A percentile compares a stretch with the other conserved stretches of the same genome.
phyloP scores from a whole-genome alignment of 2,888 invertebrate genomes.

The Tuta absoluta region DNA sequence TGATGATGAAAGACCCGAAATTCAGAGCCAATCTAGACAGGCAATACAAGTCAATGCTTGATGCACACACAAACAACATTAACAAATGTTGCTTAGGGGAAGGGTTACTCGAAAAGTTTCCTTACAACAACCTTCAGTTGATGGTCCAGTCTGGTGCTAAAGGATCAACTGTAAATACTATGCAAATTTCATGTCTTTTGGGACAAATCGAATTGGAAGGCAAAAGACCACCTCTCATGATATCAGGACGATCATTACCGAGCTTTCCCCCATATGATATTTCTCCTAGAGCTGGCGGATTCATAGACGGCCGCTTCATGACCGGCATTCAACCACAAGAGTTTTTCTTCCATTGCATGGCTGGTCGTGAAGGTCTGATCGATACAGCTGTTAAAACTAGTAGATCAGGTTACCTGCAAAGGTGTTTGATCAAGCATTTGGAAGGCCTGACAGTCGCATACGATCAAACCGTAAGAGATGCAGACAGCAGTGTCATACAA shows the following conservation, averaged over 20 bases:
- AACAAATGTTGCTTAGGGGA: conserved; percentile 91
- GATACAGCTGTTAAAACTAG: conserved; percentile 99
- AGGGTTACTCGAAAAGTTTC: conserved; percentile 93
- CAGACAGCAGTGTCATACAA: conserved; percentile 95
- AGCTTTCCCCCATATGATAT: conserved; percentile 94
- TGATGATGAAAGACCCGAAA: conserved; percentile 86
- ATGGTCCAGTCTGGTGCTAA: conserved; percentile 99
- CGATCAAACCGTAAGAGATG: conserved; percentile 97
- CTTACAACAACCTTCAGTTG: conserved; percentile 97
- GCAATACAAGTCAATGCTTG: conserved; percentile 90
- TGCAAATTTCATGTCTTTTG: conserved; percentile 98
- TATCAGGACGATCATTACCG: conserved; percentile 95
- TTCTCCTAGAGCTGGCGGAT: conserved; percentile 96
- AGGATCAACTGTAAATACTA: conserved; percentile 98
- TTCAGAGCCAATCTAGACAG: conserved; percentile 91
- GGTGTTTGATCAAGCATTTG: conserved; percentile 98
- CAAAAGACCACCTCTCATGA: conserved; percentile 96
- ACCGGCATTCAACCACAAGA: conserved; percentile 99
- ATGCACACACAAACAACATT: conserved; percentile 93
- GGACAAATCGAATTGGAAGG: conserved; percentile 99
- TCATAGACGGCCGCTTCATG: conserved; percentile 97
- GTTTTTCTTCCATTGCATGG: conserved; percentile 99
- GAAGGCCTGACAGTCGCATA: conserved; percentile 97
- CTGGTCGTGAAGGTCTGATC: conserved; percentile 98
- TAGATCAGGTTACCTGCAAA: conserved; percentile 97